phyloP scores from a whole-genome alignment of 2,797 vertebrate genomes.

The Neopelma chrysocephalum region DNA sequence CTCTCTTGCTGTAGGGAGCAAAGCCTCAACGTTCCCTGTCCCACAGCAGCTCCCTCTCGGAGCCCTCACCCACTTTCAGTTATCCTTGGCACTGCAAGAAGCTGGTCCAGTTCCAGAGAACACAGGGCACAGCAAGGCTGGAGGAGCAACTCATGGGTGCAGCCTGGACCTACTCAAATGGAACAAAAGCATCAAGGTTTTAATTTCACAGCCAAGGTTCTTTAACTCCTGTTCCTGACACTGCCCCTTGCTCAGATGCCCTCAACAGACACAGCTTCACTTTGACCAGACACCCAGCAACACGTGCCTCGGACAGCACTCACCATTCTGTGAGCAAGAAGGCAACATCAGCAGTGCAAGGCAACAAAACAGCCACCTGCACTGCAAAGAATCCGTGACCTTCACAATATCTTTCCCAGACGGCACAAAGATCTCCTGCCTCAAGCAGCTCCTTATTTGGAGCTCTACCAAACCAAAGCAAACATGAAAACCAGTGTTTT shows the following conservation, averaged over 20 bases:
- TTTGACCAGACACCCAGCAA: neutral
- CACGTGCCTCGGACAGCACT: accelerated
- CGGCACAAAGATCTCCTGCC: slow-evolving; percentile 11
- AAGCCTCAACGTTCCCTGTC: neutral
- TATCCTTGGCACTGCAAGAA: neutral
- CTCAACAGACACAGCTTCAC: neutral
- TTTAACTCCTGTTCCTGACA: neutral
- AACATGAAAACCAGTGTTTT: neutral
- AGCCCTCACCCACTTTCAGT: neutral
- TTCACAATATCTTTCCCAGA: slow-evolving; percentile 51
- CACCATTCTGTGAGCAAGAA: neutral
- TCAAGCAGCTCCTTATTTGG: slow-evolving; percentile 44
- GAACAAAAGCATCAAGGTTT: neutral
- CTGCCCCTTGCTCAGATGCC: accelerated
- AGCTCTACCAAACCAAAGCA: slow-evolving; percentile 40
- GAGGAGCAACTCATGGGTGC: accelerated
- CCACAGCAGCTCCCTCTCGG: neutral
- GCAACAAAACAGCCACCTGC: neutral
- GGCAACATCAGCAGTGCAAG: neutral
- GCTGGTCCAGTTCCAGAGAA: neutral
- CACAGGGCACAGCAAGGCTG: neutral
- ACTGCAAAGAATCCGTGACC: slow-evolving; percentile 22
- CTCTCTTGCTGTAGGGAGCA: neutral
- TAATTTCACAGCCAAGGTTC: neutral
- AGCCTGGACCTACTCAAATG: accelerated